Evolutionary conservation across 2,888 invertebrate species (phyloP).

Genomic region (Andrena minutula): DNA sequence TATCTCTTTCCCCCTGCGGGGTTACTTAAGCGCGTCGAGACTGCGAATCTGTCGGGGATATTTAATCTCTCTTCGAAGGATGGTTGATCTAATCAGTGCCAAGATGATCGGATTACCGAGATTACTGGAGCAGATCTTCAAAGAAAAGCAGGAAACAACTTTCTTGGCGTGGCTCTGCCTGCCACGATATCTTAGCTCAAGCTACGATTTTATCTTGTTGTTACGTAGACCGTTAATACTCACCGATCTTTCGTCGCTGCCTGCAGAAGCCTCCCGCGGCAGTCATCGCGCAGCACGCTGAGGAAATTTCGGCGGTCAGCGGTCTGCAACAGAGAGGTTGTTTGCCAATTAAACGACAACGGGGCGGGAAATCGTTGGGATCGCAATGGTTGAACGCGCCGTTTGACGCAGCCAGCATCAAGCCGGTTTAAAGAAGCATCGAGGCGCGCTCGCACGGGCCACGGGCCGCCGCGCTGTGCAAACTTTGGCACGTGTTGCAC

Average conservation of each 20-base stretch:
- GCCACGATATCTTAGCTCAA: no score
- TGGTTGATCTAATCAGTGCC: no score
- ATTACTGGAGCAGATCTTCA: no score
- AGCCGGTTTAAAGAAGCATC: constrained; percentile 49
- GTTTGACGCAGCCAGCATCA: constrained; percentile 15
- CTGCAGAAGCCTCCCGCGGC: constrained; percentile 44
- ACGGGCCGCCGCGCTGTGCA: constrained; percentile 27
- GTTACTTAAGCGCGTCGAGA: neutral
- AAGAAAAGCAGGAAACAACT: no score
- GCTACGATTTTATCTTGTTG: neutral
- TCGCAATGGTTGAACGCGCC: constrained; percentile 16
- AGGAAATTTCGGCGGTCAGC: constrained; percentile 23
- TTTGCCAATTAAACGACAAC: constrained; percentile 17
- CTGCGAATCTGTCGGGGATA: no score
- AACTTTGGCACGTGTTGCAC: constrained; percentile 70
- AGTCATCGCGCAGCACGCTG: constrained; percentile 53
- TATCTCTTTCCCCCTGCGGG: neutral
- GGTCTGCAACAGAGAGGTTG: constrained; percentile 49
- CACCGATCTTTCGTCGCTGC: constrained; percentile 61
- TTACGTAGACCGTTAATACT: constrained; percentile 15
- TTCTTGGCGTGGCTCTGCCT: no score
- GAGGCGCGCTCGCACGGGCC: constrained; percentile 15
- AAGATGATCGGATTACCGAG: no score
- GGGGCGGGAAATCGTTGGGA: constrained; percentile 8
- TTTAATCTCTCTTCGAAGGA: no score